Evolutionary conservation across 2,888 invertebrate species (phyloP).

Genomic region (Liopterus haemorrhoidalis): DNA sequence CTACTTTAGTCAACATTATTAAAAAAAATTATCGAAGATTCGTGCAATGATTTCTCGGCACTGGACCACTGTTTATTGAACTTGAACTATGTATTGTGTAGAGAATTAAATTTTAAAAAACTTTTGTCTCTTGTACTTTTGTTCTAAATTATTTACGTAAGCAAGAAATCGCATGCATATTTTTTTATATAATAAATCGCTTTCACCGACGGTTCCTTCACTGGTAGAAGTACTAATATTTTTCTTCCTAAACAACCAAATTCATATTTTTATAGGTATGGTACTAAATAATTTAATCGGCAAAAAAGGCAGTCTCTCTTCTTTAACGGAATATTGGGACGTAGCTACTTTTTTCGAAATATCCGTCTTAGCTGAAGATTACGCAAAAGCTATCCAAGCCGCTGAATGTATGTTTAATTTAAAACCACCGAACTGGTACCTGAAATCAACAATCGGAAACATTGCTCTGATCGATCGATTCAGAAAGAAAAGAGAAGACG

Average conservation of each 20-base stretch:
- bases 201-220: conserved; percentile 14
- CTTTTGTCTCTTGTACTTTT: too few species aligned
- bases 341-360: conserved; percentile 99
- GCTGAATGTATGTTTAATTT: conserved; percentile 90
- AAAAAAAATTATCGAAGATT: too few species aligned
- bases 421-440: conserved; percentile 88
- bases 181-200: too few species aligned
- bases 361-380: conserved; percentile 94
- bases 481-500: conserved; percentile 72
- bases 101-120: too few species aligned
- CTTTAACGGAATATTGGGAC: conserved; percentile 96
- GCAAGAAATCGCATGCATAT: too few species aligned
- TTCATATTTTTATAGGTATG: conserved; percentile 57
- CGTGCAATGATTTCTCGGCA: too few species aligned
- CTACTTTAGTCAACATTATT: too few species aligned
- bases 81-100: too few species aligned
- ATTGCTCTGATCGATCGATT: conserved; percentile 90
- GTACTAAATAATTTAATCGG: conserved; percentile 96
- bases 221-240: conserved; percentile 16
- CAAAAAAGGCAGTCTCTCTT: conserved; percentile 90
- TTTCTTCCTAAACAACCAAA: conserved; percentile 16
- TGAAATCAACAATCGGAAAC: conserved; percentile 96
- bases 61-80: too few species aligned
- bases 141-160: too few species aligned
- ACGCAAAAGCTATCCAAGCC: conserved; percentile 92